Conservation (phyloP, 2,797 vertebrate genomes). For the Triplophysa yarkandensis region DNA sequence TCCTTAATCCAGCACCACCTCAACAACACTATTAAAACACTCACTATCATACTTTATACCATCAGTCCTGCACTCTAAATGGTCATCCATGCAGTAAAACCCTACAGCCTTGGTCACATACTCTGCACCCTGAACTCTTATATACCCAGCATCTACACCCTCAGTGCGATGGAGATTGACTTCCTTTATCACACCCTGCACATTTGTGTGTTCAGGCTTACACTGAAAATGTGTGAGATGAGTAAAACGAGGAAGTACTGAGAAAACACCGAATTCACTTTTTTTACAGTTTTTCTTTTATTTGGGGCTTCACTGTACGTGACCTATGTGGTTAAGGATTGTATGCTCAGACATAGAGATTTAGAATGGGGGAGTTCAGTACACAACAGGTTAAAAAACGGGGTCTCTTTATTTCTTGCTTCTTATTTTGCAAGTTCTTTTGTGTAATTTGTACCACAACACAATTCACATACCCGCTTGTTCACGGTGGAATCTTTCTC, state of each 20-base stretch:
- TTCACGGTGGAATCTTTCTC: not conserved
- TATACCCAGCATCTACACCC: not conserved
- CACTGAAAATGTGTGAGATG: conserved; percentile 57
- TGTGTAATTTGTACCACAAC: conserved; percentile 3
- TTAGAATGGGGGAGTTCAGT: conserved; percentile 36
- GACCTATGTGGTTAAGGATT: conserved; percentile 15
- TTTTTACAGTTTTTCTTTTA: conserved; percentile 45
- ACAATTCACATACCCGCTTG: not conserved
- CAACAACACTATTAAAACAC: conserved; percentile 1
- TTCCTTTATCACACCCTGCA: conserved; percentile 65
- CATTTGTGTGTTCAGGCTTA: conserved; percentile 70
- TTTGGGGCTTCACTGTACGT: conserved; percentile 19
- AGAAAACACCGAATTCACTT: conserved; percentile 55
- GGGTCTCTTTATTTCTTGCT: conserved; percentile 44
- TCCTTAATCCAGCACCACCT: conserved; percentile 21
- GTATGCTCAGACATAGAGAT: conserved; percentile 20
- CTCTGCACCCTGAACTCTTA: not conserved
- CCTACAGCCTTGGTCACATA: not conserved
- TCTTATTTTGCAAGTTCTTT: conserved; percentile 40
- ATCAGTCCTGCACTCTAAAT: not conserved
- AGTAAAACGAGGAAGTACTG: conserved; percentile 55
- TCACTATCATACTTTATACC: conserved; percentile 46
- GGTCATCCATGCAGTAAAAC: not conserved
- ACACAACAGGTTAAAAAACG: conserved; percentile 10
- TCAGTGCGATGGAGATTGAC: conserved; percentile 18